Conservation (phyloP, 1,140 invertebrate genomes). For the Dreissena rostriformis region DNA sequence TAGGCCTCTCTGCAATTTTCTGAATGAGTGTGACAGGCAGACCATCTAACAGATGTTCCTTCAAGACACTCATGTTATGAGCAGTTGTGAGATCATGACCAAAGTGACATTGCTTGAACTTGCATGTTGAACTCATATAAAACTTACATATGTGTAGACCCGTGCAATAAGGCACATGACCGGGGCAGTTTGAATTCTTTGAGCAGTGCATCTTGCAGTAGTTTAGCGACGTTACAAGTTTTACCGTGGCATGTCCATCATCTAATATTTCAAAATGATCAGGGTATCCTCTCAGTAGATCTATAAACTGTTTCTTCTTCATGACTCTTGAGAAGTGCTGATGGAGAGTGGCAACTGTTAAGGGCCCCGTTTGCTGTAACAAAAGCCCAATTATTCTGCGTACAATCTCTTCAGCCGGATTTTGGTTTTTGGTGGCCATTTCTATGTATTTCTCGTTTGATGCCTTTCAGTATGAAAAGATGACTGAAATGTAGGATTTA, state of each 20-base stretch:
- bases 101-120: constrained; percentile 30
- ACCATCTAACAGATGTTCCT: constrained; percentile 19
- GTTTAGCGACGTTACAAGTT: not conserved
- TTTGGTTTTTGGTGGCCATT: too few relatives aligned
- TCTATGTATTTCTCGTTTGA: too few relatives aligned
- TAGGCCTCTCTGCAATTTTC: not conserved
- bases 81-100: constrained; percentile 40
- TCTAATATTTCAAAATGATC: constrained; percentile 5
- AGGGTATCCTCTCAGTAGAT: not conserved
- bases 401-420: not conserved
- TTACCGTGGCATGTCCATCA: not conserved
- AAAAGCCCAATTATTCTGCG: constrained; percentile 1
- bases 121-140: constrained; percentile 36
- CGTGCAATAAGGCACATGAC: constrained; percentile 31
- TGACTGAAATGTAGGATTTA: too few relatives aligned
- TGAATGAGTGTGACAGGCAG: not conserved
- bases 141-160: constrained; percentile 49
- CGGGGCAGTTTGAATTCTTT: constrained; percentile 20
- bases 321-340: not conserved
- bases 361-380: not conserved
- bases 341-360: not conserved
- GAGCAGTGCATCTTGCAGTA: constrained; percentile 36
- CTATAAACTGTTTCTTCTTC: not conserved
- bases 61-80: constrained; percentile 38
- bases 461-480: too few relatives aligned